Conservation (phyloP, 2,888 invertebrate genomes). For the Cephus pulcher region DNA sequence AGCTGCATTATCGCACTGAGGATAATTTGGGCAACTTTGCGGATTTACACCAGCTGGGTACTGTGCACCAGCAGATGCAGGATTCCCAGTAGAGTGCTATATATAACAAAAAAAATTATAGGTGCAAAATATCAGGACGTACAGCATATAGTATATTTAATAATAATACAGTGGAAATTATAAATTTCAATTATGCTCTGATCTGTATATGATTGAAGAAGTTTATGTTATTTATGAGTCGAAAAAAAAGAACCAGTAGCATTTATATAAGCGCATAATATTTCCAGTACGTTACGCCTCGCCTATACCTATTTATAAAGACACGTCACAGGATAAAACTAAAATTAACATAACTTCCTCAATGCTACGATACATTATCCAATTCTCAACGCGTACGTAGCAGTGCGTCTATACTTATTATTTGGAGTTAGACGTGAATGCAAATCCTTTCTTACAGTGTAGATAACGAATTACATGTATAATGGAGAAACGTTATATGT, state of each 20-base stretch:
- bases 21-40: slow-evolving; percentile 16
- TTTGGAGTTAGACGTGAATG: too few relatives aligned
- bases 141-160: background rate
- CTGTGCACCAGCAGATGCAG: slow-evolving; percentile 4
- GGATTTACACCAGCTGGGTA: slow-evolving; percentile 17
- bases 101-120: background rate
- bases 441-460: too few relatives aligned
- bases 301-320: background rate
- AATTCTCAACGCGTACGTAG: background rate
- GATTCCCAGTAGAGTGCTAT: background rate
- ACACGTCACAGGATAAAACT: background rate
- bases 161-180: background rate
- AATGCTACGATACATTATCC: background rate
- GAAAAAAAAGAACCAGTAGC: background rate
- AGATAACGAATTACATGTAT: background rate
- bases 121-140: too few relatives aligned
- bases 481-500: background rate
- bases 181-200: background rate
- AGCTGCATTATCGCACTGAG: slow-evolving; percentile 16
- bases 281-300: background rate
- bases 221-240: background rate
- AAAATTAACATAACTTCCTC: background rate
- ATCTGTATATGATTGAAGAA: background rate
- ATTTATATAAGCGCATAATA: background rate
- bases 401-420: too few relatives aligned